Percentiles rank a stretch among this genome's conserved stretches.
These are phyloP conservation scores for Thunnus thynnus DNA, from an alignment of 2,113 vertebrate species.

Conservation along the genomic window DNA sequence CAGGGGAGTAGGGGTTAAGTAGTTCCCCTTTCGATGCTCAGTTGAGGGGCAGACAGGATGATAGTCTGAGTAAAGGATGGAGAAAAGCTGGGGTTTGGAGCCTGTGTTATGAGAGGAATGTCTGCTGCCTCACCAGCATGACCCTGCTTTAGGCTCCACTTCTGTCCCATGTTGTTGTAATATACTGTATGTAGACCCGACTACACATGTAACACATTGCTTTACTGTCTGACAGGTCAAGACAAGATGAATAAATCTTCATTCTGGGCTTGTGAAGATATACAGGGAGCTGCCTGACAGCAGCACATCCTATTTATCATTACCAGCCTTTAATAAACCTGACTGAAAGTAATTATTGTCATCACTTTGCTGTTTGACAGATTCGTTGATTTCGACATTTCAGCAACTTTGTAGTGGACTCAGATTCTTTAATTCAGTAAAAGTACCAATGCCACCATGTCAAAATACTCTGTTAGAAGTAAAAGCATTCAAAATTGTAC, in stretches of 20 bases:
- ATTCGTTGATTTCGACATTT: constrained; percentile 2
- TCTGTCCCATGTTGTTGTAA: constrained; percentile 15
- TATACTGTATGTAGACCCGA: constrained; percentile 3
- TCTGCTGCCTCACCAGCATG: constrained; percentile 28
- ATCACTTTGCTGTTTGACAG: constrained; percentile 1
- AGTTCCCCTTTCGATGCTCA: constrained; percentile 14
- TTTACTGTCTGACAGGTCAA: constrained; percentile 24
- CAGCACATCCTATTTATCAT: constrained; percentile 13
- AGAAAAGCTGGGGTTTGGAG: constrained; percentile 22
- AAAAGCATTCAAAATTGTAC: background rate
- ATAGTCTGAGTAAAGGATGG: constrained; percentile 40
- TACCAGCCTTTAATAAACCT: constrained; percentile 19
- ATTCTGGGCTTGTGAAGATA: background rate
- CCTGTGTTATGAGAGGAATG: constrained; percentile 53
- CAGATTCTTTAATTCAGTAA: background rate
- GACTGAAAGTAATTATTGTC: constrained; percentile 3
- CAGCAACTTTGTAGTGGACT: background rate
- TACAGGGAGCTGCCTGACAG: constrained; percentile 21
- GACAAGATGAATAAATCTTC: constrained; percentile 23
- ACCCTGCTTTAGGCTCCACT: constrained; percentile 29
- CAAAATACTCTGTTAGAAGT: background rate
- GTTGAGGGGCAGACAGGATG: constrained; percentile 22
- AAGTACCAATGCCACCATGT: background rate
- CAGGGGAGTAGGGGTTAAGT: background rate
- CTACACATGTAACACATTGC: constrained; percentile 4